A percentile compares a stretch with the other conserved stretches of the same genome.
Evolutionary conservation across 2,113 vertebrate species (phyloP).

Genomic region (Ammodytes dubius): DNA sequence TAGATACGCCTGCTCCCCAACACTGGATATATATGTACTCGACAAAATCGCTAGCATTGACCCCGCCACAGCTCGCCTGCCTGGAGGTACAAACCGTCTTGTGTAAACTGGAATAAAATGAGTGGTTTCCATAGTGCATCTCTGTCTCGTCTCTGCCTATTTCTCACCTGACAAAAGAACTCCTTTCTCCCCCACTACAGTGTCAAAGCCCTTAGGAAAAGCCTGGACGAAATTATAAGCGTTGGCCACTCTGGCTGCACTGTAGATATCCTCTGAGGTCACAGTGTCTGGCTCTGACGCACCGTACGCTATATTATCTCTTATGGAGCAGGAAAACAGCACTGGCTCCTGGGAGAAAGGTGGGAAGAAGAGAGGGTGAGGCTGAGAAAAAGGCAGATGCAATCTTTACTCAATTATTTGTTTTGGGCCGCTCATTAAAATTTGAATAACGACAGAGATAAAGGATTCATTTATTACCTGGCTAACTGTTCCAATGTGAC

Average conservation of each 20-base stretch:
- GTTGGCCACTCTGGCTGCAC: conserved; percentile 91
- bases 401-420: neutral
- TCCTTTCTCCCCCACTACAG: conserved; percentile 96
- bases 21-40: neutral
- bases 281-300: conserved; percentile 86
- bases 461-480: conserved; percentile 86
- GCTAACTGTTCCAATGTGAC: conserved; percentile 94
- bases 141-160: neutral
- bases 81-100: too few species aligned
- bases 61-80: too few species aligned
- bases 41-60: too few species aligned
- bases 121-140: neutral
- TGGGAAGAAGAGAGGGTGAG: neutral
- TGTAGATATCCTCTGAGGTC: conserved; percentile 87
- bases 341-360: conserved; percentile 89
- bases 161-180: conserved; percentile 92
- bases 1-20: neutral
- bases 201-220: conserved; percentile 94
- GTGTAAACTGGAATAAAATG: too few species aligned
- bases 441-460: too few species aligned
- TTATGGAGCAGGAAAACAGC: conserved; percentile 96
- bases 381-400: neutral
- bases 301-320: conserved; percentile 98
- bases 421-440: neutral
- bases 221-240: conserved; percentile 89